Base-by-base conservation (phyloP, 2,113 vertebrate species). In the Uropsilus gracilis region DNA sequence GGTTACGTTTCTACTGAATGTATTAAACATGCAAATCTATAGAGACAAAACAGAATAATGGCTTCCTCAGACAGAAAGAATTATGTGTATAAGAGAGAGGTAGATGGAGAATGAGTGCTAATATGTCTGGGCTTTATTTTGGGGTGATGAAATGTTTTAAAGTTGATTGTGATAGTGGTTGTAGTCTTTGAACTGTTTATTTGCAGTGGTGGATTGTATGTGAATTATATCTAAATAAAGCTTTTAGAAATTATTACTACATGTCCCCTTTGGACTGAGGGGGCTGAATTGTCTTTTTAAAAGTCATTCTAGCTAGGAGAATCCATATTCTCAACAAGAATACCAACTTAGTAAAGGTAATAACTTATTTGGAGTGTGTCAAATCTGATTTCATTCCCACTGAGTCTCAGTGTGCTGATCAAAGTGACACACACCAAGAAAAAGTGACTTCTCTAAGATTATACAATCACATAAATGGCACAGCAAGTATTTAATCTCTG, bases 201-300 rank as follows among this genome's bases (percentile, higher is more conserved):
- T 83, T 95, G 72, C 76, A 37, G 85, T 22, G 39, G 34, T 57
- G 32, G 50, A 90, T 92, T 94, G 39, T 94, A 39, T 63, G 6
- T 94, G 73, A 71, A 34, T 75, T 95, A 44, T 86, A 50, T 85
- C 50, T 94, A 68, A 90, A 63, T 94, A 94, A 91, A 94, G 18
- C 72, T 77, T 28, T 93, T 66, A 37, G 76, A 86, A 59, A 59
- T 61, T 63, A 81, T n/a, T 84, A 37, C 37, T 50, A 44, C 13
- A 75, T 91, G 76, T 66, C 78, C 93, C 28, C 61, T 84, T 78
- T 87, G 37, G 12, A 86, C 53, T 37, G 53, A 94, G 83, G 64
- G 50, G 34, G 91, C 18, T 20, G 30, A 82, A 72, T 77, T 91
- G n/a, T 86, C 73, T 95, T 91, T 68, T 32, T n/a, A 83, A 12